Conservation (phyloP, 2,888 invertebrate genomes). For the Periphyllus acericola region DNA sequence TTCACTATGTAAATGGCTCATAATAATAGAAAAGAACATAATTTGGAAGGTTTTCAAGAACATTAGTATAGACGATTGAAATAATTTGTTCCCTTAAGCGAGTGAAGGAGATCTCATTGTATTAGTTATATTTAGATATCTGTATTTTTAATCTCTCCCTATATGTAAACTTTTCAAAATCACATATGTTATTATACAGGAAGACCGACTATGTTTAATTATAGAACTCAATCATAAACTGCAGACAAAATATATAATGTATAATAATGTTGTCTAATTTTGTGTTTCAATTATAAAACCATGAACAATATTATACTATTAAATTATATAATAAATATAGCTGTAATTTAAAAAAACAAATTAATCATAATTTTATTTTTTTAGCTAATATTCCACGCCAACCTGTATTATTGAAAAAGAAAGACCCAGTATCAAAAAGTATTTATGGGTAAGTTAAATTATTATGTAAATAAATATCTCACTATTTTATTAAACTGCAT, state of each 20-base stretch:
- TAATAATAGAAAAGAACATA: neutral
- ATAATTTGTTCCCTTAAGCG: conserved; percentile 33
- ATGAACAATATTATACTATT: neutral
- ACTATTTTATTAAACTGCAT: neutral
- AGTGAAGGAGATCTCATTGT: conserved; percentile 28
- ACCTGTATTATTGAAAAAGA: conserved; percentile 25
- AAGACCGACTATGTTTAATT: conserved; percentile 31
- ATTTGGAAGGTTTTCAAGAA: conserved; percentile 22
- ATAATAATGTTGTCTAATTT: neutral
- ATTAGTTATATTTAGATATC: conserved; percentile 48
- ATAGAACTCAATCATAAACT: conserved; percentile 34
- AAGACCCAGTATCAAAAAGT: conserved; percentile 12
- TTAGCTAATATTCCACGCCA: conserved; percentile 31
- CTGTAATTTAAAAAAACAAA: neutral
- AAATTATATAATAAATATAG: neutral
- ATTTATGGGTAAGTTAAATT: neutral
- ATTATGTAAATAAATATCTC: neutral
- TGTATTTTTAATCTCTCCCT: conserved; percentile 49
- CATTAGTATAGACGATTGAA: conserved; percentile 13
- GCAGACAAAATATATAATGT: neutral
- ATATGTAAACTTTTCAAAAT: conserved; percentile 20
- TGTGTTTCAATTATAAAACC: neutral
- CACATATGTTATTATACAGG: conserved; percentile 41
- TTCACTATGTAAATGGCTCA: neutral
- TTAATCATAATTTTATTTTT: conserved; percentile 1